Evolutionary conservation across 2,888 invertebrate genomes (phyloP).

Genomic region (Netelia fuscicornis): DNA sequence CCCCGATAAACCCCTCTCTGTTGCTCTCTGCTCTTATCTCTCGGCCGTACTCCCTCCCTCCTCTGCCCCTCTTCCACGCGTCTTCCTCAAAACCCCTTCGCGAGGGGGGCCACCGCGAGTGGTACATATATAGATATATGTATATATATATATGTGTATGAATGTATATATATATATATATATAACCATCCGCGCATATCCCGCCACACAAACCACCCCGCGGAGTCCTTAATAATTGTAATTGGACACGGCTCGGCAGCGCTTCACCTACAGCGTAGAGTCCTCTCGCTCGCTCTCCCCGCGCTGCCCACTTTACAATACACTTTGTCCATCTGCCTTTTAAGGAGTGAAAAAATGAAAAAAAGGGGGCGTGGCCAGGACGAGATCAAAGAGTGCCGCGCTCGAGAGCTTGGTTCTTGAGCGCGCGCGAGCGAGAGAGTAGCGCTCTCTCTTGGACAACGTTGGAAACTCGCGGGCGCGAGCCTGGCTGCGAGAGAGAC

Average conservation of each 20-base stretch:
- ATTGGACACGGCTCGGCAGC: conserved; percentile 82
- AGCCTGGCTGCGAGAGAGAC: conserved; percentile 28
- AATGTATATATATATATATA: neutral
- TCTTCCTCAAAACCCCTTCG: conserved; percentile 51
- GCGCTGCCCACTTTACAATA: conserved; percentile 85
- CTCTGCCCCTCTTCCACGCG: conserved; percentile 35
- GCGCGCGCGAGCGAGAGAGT: conserved; percentile 51
- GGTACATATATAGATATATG: neutral
- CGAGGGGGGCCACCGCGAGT: conserved; percentile 39
- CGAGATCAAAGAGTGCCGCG: conserved; percentile 84
- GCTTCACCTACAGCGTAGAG: conserved; percentile 74
- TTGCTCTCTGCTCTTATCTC: conserved; percentile 36
- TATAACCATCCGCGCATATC: conserved; percentile 60
- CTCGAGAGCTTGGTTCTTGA: conserved; percentile 44
- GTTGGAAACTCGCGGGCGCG: conserved; percentile 53
- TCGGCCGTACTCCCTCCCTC: neutral
- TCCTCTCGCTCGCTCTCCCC: conserved; percentile 30
- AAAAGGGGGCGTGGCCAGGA: conserved; percentile 83
- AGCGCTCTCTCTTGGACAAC: conserved; percentile 44
- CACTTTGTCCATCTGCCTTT: conserved; percentile 85
- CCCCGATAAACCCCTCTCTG: conserved; percentile 30
- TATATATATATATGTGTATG: neutral
- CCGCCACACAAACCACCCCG: conserved; percentile 69
- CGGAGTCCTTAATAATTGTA: conserved; percentile 84
- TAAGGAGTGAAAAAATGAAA: conserved; percentile 85